Base-by-base conservation (phyloP, 2,113 vertebrate genomes). In the Pyrgilauda ruficollis region DNA sequence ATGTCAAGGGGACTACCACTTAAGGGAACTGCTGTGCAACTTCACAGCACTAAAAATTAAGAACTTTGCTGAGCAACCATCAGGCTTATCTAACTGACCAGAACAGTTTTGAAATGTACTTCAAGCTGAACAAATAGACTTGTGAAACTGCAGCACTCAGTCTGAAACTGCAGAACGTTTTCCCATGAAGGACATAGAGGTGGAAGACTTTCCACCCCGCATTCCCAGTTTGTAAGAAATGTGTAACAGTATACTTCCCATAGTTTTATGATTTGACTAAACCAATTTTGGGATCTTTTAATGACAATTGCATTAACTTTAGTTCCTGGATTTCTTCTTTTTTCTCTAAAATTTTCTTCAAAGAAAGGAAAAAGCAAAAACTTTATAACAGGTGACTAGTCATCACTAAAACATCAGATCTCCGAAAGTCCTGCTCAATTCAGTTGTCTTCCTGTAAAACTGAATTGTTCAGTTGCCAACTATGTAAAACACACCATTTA, bases 111-210 rank as follows among this genome's bases (percentile, higher is more conserved):
- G 66, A 89, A 95, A 93, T 53, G 46, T 39, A 49, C 37, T 81
- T 88, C 46, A 82, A 78, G 80, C 84, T 79, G 89, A 95, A 92
- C 43, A 90, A 92, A 87, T 19, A 84, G 73, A 85, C 41, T 55
- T 72, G 70, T 67, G 53, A 53, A 78, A 73, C 13, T 43, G 69
- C 31, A 77, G 47, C 23, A 72, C 44, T 67, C 52, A 37, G 37
- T 37, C 37, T 37, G 37, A 37, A 37, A 37, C 37, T 37, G 37
- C 37, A 69, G 53, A 93, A 58, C 35, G 26, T 52, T 53, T 87
- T 80, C 37, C 59, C 59, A 44, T 46, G 21, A 74, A 55, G 87
- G 68, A 61, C 44, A 67, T 3, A 55, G 66, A 78, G 10, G 27
- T 33, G 27, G 81, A 87, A 72, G n/a, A 49, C 22, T 49, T 94